Conservation (phyloP, 2,797 vertebrate genomes). For the Atherinosoma microstoma region DNA sequence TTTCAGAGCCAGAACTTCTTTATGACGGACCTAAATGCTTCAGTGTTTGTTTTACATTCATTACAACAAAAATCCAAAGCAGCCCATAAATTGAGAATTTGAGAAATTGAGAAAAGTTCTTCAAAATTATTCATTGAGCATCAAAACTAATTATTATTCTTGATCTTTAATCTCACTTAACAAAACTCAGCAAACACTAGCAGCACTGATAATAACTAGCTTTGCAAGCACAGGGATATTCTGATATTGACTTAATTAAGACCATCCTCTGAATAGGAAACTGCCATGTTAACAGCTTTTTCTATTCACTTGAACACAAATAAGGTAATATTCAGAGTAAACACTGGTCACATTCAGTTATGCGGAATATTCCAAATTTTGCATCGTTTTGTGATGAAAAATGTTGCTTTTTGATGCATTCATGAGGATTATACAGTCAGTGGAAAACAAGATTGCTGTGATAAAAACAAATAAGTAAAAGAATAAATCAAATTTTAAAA, state of each 20-base stretch:
- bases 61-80: neutral
- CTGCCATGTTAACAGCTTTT: neutral
- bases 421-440: no score
- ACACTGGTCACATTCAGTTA: neutral
- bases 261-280: neutral
- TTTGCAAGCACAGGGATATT: neutral
- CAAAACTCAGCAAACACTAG: neutral
- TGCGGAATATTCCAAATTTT: neutral
- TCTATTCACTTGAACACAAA: neutral
- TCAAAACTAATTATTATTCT: neutral
- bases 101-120: neutral
- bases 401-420: neutral
- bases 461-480: neutral
- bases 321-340: neutral
- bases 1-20: constrained; percentile 40
- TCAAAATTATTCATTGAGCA: neutral
- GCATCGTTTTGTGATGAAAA: neutral
- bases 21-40: neutral
- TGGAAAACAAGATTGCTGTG: no score
- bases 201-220: neutral
- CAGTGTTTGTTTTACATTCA: neutral
- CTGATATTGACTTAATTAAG: neutral
- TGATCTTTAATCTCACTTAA: neutral
- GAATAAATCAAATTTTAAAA: neutral
- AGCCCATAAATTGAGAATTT: neutral